Evolutionary conservation across 2,113 vertebrate genomes (phyloP), one percentile per base, ranked within the genome.

Genomic region (Aramus guarauna): DNA sequence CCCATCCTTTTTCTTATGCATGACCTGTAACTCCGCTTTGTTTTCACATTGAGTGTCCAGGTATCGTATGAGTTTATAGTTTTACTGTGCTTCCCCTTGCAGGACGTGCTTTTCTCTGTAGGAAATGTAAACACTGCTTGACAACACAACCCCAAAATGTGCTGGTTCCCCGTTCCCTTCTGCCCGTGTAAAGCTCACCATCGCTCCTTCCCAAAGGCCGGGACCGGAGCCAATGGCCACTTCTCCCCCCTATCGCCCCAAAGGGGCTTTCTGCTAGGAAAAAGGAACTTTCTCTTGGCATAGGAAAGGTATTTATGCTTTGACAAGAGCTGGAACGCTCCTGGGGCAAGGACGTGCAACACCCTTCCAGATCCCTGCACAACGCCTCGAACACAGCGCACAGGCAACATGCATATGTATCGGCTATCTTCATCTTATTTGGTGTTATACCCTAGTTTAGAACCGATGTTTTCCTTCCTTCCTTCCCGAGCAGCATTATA

Each of bases 51-150:
- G 15, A 74, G 39, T 76, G 87, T 96, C 95, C 88, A 48, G 60
- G 71, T 91, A 80, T 30, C 13, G 8, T 73, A 71, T 87, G 85
- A 85, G 73, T 92, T 97, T 80, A 66, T 94, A 73, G 85, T 96
- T 97, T 94, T 66, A 74, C 85, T 82, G 50, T 85, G 82, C 96
- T 96, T 97, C 88, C 94, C 95, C 76, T 92, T 67, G 79, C 88
- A 77, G 64, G 93, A 96, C 48, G 2, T 47, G 91, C 91, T 94
- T 91, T 91, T 89, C 91, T 94, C 69, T 39, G 9, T 93, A 86
- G 47, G 92, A 94, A 90, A 37, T 74, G 53, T 90, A 96, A 78
- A 93, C 58, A 27, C 58, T 88, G 94, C 93, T 95, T 93, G 87
- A 90, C 73, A 80, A 68, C 63, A 68, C 64, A 68, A 30, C 30